Conservation (phyloP, 1,140 invertebrate genomes). For the Onthophagus taurus region DNA sequence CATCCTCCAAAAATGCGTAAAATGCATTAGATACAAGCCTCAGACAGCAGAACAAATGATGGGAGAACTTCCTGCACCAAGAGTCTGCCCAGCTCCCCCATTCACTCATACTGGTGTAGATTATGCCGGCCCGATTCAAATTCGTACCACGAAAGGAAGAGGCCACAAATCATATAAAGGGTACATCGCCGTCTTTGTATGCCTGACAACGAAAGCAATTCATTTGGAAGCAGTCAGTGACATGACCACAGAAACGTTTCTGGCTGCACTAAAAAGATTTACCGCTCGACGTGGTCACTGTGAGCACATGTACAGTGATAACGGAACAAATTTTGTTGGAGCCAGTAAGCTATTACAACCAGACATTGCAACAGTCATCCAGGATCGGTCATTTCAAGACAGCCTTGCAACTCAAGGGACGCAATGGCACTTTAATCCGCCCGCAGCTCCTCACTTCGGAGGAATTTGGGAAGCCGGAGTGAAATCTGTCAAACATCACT, state of each 20-base stretch:
- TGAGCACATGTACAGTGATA: slow-evolving; percentile 21
- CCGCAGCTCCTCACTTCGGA: slow-evolving; percentile 24
- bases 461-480: slow-evolving; percentile 31
- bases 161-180: slow-evolving; percentile 14
- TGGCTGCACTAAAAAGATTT: slow-evolving; percentile 26
- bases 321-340: slow-evolving; percentile 10
- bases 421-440: slow-evolving; percentile 25
- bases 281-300: slow-evolving; percentile 19
- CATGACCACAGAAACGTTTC: slow-evolving; percentile 22
- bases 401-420: neutral
- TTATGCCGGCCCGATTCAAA: slow-evolving; percentile 1
- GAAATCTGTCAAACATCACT: slow-evolving; percentile 20
- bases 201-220: slow-evolving; percentile 25
- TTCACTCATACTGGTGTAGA: no score
- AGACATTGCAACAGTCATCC: neutral
- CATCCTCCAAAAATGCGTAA: no score
- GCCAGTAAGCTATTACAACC: neutral
- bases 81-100: no score
- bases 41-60: no score
- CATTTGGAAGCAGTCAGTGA: slow-evolving; percentile 28
- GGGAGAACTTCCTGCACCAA: no score
- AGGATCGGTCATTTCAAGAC: neutral
- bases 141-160: neutral
- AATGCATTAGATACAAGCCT: no score
- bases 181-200: slow-evolving; percentile 27